Evolutionary conservation across 2,888 invertebrate species (phyloP).

Genomic region (Morpho deidamia): DNA sequence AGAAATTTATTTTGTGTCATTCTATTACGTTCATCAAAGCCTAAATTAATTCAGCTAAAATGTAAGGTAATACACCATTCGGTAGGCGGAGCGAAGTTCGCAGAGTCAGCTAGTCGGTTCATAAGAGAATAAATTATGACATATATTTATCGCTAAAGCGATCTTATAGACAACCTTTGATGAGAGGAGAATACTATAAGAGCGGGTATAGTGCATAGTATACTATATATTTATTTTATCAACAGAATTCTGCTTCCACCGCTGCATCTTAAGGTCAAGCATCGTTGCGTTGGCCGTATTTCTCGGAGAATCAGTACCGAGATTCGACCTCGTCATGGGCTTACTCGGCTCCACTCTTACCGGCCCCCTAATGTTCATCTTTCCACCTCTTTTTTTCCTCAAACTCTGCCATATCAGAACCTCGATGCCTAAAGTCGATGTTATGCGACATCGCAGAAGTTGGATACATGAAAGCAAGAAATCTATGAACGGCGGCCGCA

Average conservation of each 20-base stretch:
- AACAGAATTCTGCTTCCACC: conserved; percentile 86
- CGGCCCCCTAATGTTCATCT: conserved; percentile 89
- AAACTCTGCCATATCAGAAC: conserved; percentile 79
- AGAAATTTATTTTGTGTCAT: too few relatives aligned
- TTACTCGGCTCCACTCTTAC: conserved; percentile 91
- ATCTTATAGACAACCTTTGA: too few relatives aligned
- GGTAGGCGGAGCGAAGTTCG: too few relatives aligned
- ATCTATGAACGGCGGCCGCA: conserved; percentile 23
- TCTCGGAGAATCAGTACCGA: conserved; percentile 89
- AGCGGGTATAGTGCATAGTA: too few relatives aligned
- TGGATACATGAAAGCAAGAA: not conserved
- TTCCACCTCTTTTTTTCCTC: conserved; percentile 89
- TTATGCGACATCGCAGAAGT: conserved; percentile 9
- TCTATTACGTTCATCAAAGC: too few relatives aligned
- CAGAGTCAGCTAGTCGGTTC: too few relatives aligned
- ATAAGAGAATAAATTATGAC: too few relatives aligned
- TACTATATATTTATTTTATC: too few relatives aligned
- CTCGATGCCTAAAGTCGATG: conserved; percentile 27
- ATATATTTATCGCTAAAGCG: too few relatives aligned
- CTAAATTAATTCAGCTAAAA: too few relatives aligned
- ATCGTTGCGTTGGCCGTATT: conserved; percentile 85
- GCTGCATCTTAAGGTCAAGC: conserved; percentile 84
- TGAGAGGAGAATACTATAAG: too few relatives aligned
- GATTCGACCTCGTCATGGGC: conserved; percentile 92
- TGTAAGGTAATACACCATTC: too few relatives aligned